Evolutionary conservation across 2,797 vertebrate genomes (phyloP), one percentile per base, ranked within the genome.

Genomic region (Odontamblyopus lacepedii): DNA sequence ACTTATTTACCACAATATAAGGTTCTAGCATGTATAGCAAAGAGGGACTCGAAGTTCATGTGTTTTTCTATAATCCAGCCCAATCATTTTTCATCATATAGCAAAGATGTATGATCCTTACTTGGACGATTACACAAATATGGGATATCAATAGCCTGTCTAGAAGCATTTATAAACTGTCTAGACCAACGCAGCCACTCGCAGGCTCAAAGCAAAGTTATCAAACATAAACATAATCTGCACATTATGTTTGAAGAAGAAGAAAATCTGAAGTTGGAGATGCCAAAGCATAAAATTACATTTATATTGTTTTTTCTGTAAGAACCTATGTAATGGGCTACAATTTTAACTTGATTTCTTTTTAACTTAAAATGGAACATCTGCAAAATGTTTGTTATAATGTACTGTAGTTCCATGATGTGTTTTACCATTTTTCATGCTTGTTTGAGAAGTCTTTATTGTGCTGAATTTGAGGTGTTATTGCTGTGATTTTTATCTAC

Each of bases 141-240:
- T 38, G 23, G 62, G 18, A 41, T 23, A 41, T 63, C 19, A 35
- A 62, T 35, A 5, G 16, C 4, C 19, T 13, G 35, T 63, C 32
- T 23, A 38, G 32, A 38, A 63, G 32, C 62, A 41, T 63, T 63
- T 63, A 41, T 41, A 44, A 63, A 11, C 62, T 63, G 35, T 23
- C 35, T 44, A 23, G 35, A 63, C 62, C 62, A 19, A 19, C 16
- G 2, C 2, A n/a, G 30, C 60, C 30, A 62, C 61, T 63, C n/a
- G 35, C 7, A 32, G 61, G 1, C 18, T 38, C 18, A 63, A 35
- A n/a, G 30, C 59, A 38, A 3, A 32, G 30, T 63, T 38, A 63
- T 38, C 16, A 62, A 19, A 62, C 9, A 6, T n/a, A 19, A 35
- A 38, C 18, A 19, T 3, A 35, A 11, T 63, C 6, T 35, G 61